A percentile compares a stretch with the other conserved stretches of the same genome.
Conservation (phyloP, 2,113 vertebrate species). For the Aegotheles bennettii region DNA sequence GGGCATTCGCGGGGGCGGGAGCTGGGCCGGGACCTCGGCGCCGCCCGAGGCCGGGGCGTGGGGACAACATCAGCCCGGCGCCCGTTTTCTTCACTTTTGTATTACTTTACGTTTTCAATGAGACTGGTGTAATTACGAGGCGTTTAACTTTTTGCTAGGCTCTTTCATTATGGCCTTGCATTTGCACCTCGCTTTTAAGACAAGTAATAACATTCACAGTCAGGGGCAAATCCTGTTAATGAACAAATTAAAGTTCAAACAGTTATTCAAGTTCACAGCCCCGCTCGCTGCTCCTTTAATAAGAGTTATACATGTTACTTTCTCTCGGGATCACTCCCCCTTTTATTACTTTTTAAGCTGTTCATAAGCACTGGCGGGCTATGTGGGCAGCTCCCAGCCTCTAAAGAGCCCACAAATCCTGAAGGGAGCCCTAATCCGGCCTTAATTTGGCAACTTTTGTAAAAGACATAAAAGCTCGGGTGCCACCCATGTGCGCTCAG, state of each 20-base stretch:
- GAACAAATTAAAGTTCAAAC: conserved; percentile 89
- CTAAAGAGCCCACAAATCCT: conserved; percentile 63
- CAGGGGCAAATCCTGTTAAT: conserved; percentile 87
- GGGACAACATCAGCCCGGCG: not conserved
- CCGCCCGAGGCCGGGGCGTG: not conserved
- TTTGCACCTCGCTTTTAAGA: conserved; percentile 75
- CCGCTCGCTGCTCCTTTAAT: conserved; percentile 75
- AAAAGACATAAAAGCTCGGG: conserved; percentile 73
- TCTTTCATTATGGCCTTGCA: conserved; percentile 74
- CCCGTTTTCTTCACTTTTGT: conserved; percentile 9
- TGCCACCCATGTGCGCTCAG: conserved; percentile 61
- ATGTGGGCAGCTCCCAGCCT: conserved; percentile 63
- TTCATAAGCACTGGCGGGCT: conserved; percentile 69
- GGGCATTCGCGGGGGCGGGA: not conserved
- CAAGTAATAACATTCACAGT: conserved; percentile 83
- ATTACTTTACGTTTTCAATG: conserved; percentile 66
- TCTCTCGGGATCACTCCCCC: conserved; percentile 66
- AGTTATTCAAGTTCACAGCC: conserved; percentile 82
- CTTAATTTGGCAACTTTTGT: conserved; percentile 82
- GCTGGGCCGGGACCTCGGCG: not conserved
- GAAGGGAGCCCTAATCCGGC: conserved; percentile 73
- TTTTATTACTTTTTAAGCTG: conserved; percentile 84
- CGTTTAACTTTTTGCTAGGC: conserved; percentile 83
- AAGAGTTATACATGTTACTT: conserved; percentile 81
- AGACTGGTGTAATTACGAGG: conserved; percentile 73